Evolutionary conservation across 2,888 invertebrate genomes (phyloP), one percentile per base, ranked within the genome.

Genomic region (Meandrusa payeni): DNA sequence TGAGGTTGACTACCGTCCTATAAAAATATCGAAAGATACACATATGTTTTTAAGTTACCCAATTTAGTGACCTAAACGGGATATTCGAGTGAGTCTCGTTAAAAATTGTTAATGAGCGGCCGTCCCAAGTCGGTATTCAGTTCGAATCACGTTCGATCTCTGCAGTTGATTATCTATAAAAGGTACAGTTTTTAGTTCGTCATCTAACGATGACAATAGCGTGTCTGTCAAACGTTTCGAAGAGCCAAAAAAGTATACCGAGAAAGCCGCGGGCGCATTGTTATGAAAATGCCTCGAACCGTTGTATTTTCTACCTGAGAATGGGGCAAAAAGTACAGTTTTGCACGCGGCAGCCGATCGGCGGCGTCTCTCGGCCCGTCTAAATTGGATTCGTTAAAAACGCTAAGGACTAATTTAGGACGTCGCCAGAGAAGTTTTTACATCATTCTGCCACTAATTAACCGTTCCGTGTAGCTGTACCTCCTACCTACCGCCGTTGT

Each of bases 131-230:
- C 47, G 65, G 64, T 63, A 73, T 78, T 67, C 60, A 57, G 54
- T 64, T 68, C 61, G 51, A 52, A 48, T 58, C 48, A 54, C 60
- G 61, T 67, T 74, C 68, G 74, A 78, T 77, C 70, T 71, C 70
- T 76, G 64, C 63, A 74, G 74, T 75, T 70, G 79, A 80, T 79
- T 71, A 72, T 72, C 74, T 71, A 75, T 76, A 72, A 69, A 73
- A 75, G 64, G 59, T 57, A 62, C 58, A 68, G 72, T 85, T 85
- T 85, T 85, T 85, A 75, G 68, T 68, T 64, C 63, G 59, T 82
- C 81, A 83, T 83, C 76, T 76, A 76, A 74, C 69, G 73, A 85
- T 78, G 83, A 87, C 85, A 86, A 86, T 82, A 73, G 85, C 77
- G 76, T 75, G 82, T 78, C 80, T 76, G 79, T 76, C 81, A 78